Evolutionary conservation across 35 echinoderm and acorn worm species (phyloP).

Genomic region (Apostichopus parvimensis): DNA sequence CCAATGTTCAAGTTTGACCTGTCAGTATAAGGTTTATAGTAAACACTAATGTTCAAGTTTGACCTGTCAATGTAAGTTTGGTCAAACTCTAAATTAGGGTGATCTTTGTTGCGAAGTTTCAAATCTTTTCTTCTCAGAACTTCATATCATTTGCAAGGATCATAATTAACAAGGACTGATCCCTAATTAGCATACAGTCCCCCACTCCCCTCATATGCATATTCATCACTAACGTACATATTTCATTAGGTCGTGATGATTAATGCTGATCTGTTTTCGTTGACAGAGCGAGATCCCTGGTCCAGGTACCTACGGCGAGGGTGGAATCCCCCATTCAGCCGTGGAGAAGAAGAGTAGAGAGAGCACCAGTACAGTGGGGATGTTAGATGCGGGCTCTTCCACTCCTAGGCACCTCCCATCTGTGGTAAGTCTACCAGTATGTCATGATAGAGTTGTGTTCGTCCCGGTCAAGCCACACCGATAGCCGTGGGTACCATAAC

Average conservation of each 20-base stretch:
- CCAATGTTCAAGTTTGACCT: no score
- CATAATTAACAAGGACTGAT: neutral
- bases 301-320: slow-evolving; percentile 92
- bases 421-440: slow-evolving; percentile 66
- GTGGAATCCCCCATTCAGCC: slow-evolving; percentile 95
- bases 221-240: no score
- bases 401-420: slow-evolving; percentile 92
- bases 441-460: neutral
- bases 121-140: neutral
- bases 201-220: no score
- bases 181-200: neutral
- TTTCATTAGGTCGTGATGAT: no score
- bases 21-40: no score
- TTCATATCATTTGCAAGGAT: neutral
- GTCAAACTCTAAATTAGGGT: no score
- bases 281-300: slow-evolving; percentile 91
- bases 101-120: neutral
- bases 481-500: no score
- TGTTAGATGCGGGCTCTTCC: slow-evolving; percentile 95
- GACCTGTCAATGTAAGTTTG: no score
- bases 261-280: neutral
- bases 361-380: slow-evolving; percentile 85
- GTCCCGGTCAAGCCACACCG: no score
- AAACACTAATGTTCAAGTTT: no score
- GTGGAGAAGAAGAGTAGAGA: slow-evolving; percentile 78